phyloP scores from a whole-genome alignment of 2,797 vertebrate species.

The Leptodactylus fallax region DNA sequence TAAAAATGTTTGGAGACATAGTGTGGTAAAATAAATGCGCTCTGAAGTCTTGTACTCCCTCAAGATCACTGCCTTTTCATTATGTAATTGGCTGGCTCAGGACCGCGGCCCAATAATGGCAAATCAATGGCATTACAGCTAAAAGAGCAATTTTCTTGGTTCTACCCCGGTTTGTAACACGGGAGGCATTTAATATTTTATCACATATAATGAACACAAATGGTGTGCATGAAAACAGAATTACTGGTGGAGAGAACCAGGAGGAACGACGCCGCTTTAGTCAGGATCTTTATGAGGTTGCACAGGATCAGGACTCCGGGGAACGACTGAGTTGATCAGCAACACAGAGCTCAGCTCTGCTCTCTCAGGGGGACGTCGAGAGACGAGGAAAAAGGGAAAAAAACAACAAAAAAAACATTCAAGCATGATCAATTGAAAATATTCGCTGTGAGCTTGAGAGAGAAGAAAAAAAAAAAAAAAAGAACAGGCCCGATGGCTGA shows the following conservation, averaged over 20 bases:
- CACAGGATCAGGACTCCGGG: conserved; percentile 52
- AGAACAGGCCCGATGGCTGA: conserved; percentile 3
- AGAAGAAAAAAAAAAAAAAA: conserved; percentile 1
- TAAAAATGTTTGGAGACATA: conserved; percentile 3
- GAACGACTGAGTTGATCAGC: conserved; percentile 58
- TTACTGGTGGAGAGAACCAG: conserved; percentile 50
- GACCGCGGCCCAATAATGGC: conserved; percentile 46
- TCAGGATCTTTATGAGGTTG: conserved; percentile 61
- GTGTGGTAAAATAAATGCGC: background rate
- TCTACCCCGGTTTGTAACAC: conserved; percentile 40
- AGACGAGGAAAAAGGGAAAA: conserved; percentile 6
- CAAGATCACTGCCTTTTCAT: conserved; percentile 47
- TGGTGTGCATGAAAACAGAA: conserved; percentile 54
- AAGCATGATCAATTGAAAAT: conserved; percentile 53
- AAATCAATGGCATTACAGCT: conserved; percentile 58
- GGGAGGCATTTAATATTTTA: conserved; percentile 63
- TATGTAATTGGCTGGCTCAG: conserved; percentile 47
- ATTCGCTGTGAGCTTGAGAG: conserved; percentile 13
- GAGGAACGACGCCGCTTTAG: conserved; percentile 44
- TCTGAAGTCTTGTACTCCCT: conserved; percentile 25
- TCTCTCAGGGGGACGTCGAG: conserved; percentile 41
- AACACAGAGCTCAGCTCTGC: conserved; percentile 15
- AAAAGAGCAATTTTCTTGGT: conserved; percentile 50
- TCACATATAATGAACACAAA: conserved; percentile 60
- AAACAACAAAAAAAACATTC: conserved; percentile 9